phyloP scores from a whole-genome alignment of 92 coral and sea anemone species.

The Palythoa caribaeorum region DNA sequence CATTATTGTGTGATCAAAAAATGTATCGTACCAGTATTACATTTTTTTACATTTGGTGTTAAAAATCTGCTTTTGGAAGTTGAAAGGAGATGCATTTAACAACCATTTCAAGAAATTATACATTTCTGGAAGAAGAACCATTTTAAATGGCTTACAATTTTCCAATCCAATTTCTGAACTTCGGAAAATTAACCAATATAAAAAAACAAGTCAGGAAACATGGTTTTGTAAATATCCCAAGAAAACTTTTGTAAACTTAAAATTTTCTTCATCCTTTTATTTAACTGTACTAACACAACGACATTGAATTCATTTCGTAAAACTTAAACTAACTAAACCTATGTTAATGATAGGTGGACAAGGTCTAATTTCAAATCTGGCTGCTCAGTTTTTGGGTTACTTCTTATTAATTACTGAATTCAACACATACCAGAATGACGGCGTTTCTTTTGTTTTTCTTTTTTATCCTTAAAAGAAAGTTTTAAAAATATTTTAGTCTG shows the following conservation, averaged over 20 bases:
- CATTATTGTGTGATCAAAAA: conserved; percentile 2
- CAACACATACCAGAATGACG: conserved; percentile 4
- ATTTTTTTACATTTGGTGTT: neutral
- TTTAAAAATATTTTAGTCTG: conserved; percentile 1
- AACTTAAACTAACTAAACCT: neutral
- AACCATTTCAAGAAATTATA: neutral
- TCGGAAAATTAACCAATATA: neutral
- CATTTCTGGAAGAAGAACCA: neutral
- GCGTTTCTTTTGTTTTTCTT: neutral
- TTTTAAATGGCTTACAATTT: neutral
- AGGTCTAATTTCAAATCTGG: neutral
- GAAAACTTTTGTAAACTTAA: neutral
- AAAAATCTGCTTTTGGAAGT: neutral
- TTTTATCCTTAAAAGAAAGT: neutral
- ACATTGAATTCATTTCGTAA: neutral
- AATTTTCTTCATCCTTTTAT: neutral
- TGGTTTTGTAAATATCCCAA: neutral
- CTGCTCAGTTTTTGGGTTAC: neutral
- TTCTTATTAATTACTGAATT: conserved; percentile 1
- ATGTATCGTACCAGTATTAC: neutral
- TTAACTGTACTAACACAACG: neutral
- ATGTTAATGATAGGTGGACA: neutral
- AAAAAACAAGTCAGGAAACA: neutral
- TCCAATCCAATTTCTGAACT: neutral
- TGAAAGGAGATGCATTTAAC: neutral